phyloP scores from a whole-genome alignment of 2,797 vertebrate species.

The Urocyon cinereoargenteus region DNA sequence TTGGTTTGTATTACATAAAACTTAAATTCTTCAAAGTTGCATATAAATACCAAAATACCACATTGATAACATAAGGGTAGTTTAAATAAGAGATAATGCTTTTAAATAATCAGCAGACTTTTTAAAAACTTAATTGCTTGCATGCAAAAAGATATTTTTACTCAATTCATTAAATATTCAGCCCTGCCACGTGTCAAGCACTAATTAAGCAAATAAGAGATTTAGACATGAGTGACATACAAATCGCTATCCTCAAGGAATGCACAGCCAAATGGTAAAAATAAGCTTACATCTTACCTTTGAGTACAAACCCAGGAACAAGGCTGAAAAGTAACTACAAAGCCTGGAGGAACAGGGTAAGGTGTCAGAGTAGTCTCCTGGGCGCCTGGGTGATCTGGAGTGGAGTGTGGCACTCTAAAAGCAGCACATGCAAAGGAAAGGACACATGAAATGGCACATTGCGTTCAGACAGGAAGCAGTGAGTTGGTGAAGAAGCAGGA shows the following conservation, averaged over 20 bases:
- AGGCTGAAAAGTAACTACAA: not conserved
- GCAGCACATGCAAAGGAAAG: not conserved
- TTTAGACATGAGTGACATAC: not conserved
- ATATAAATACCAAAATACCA: not conserved
- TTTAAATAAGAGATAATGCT: conserved; percentile 7
- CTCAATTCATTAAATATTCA: conserved; percentile 19
- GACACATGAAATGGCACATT: rapidly evolving
- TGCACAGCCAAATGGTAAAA: not conserved
- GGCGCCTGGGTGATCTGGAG: not conserved
- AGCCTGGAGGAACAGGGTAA: not conserved
- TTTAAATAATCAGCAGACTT: not conserved
- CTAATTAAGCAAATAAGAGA: not conserved
- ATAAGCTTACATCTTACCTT: not conserved
- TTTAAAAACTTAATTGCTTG: not conserved
- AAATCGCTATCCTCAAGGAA: not conserved
- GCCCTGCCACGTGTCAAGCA: not conserved
- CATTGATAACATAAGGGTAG: not conserved
- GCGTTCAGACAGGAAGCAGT: not conserved
- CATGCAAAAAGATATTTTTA: not conserved
- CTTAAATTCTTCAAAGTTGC: not conserved
- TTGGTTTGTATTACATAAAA: not conserved
- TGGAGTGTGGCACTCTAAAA: not conserved
- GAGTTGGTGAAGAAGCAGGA: not conserved
- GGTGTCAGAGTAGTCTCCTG: not conserved
- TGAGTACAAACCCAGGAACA: not conserved